phyloP scores from a whole-genome alignment of 2,113 vertebrate genomes.

The Myotis yumanensis region DNA sequence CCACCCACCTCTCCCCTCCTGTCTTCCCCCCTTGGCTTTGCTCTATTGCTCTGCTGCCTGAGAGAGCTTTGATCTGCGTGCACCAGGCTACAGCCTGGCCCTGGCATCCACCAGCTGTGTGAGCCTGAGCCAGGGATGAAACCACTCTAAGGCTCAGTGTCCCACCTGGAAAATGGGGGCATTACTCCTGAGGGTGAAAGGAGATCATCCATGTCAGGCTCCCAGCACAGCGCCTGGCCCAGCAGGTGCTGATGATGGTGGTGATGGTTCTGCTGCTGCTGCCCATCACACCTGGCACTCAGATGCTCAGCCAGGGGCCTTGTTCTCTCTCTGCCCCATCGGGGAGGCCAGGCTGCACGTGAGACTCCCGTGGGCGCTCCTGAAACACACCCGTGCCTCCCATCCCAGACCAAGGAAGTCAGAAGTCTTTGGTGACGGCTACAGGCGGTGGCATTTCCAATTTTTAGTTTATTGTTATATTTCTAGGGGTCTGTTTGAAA shows the following conservation, averaged over 20 bases:
- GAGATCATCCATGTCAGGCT: neutral
- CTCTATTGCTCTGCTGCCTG: neutral
- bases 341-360: neutral
- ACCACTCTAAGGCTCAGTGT: neutral
- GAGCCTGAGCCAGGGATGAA: neutral
- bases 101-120: neutral
- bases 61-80: neutral
- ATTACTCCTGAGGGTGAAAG: neutral
- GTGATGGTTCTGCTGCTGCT: neutral
- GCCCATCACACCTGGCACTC: neutral
- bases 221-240: neutral
- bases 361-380: accelerated
- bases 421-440: neutral
- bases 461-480: neutral
- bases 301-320: neutral
- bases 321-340: neutral
- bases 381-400: neutral
- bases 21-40: neutral
- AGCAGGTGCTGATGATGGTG: neutral
- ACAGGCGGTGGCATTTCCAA: neutral
- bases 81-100: neutral
- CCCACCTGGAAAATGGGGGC: neutral
- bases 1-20: too few relatives aligned
- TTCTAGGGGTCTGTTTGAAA: neutral
- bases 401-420: neutral